These are phyloP conservation scores for Drosophila yakuba DNA, from an alignment of 1,140 invertebrate species.

Conservation along the genomic window DNA sequence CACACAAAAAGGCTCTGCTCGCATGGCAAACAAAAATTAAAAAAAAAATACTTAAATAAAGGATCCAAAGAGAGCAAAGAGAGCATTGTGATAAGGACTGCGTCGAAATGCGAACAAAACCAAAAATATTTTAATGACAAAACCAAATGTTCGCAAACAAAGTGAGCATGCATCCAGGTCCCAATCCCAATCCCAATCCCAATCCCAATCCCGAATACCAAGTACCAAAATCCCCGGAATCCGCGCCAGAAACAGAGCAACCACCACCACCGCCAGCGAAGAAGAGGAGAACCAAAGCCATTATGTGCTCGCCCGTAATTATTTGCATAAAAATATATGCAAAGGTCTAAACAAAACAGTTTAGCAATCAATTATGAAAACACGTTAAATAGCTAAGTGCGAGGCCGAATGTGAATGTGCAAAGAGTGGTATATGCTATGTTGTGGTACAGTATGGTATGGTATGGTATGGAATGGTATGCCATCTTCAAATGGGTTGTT, in stretches of 20 bases:
- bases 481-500: constrained; percentile 13
- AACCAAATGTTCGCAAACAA: constrained; percentile 71
- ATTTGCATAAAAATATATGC: constrained; percentile 83
- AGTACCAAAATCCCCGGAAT: constrained; percentile 5
- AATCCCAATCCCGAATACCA: constrained; percentile 4
- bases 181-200: constrained; percentile 14
- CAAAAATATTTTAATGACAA: constrained; percentile 82
- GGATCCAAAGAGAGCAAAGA: constrained; percentile 10
- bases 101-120: constrained; percentile 74
- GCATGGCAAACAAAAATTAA: not conserved
- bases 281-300: constrained; percentile 35
- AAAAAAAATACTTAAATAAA: not conserved
- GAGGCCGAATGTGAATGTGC: constrained; percentile 62
- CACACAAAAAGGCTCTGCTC: constrained; percentile 16
- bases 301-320: constrained; percentile 78
- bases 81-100: constrained; percentile 47
- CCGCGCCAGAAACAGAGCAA: constrained; percentile 3
- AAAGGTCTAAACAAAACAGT: constrained; percentile 83
- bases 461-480: not conserved
- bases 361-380: constrained; percentile 83
- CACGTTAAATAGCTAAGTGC: constrained; percentile 80
- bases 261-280: constrained; percentile 11
- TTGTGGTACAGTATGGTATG: not conserved
- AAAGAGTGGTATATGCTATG: not conserved
- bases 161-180: constrained; percentile 47